Evolutionary conservation across 2,888 invertebrate genomes (phyloP), one percentile per base, ranked within the genome.

Genomic region (Eristalinus sepulchralis): DNA sequence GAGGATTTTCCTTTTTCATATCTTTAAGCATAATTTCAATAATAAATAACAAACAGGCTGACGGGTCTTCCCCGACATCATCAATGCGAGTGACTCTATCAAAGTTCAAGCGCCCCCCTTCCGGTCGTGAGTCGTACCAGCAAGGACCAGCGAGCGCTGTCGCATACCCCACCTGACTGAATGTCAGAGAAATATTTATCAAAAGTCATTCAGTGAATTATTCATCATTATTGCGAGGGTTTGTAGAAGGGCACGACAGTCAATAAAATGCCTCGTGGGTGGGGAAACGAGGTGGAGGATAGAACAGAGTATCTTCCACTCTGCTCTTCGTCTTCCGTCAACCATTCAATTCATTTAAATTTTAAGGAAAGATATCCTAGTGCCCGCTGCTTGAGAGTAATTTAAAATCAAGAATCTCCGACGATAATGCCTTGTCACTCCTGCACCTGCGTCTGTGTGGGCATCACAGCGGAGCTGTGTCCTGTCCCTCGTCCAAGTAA

Each of bases 151-250:
- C 0, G n/a, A 5, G 39, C 13, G 36, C 13, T 36, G 36, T 5
- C 55, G 9, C 10, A 3, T 22, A 57, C 17, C 10, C 9, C 17
- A n/a, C 20, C 24, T 9, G 9, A n/a, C 57, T 9, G 27, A n/a
- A 22, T 47, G 55, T 67, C 53, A 66, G 72, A 66, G 33, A 80
- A 80, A 80, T 80, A 66, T 80, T 73, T 80, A 73, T 80, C 72
- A 80, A 80, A 80, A 67, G 66, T 80, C 72, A 73, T 72, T 80
- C 67, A 73, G 80, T 80, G 72, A 73, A 80, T 80, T 80, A 80
- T 73, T 80, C 67, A 80, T 80, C 72, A 22, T 73, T 80, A 73
- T 80, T 59, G 66, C 59, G 11, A 59, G 64, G 59, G 47, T 60
- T 22, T 20, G n/a, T 36, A 27, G 31, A 62, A 36, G 66, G 71